phyloP scores from a whole-genome alignment of 2,888 invertebrate species.

The Melanophora roralis region DNA sequence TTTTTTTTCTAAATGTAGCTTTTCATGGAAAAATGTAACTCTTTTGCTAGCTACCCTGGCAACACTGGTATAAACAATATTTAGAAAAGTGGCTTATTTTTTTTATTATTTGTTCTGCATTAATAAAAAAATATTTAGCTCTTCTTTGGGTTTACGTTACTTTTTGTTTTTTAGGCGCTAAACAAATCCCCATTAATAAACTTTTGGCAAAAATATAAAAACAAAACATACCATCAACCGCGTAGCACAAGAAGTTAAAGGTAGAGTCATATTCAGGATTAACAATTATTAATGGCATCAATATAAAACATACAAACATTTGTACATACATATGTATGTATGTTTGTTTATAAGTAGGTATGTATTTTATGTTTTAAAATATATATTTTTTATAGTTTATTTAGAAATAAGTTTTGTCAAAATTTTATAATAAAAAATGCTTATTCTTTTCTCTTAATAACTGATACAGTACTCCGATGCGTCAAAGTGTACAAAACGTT shows the following conservation, averaged over 20 bases:
- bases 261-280: constrained; percentile 65
- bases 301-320: neutral
- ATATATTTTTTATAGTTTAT: too few species aligned
- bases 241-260: constrained; percentile 65
- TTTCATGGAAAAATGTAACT: too few species aligned
- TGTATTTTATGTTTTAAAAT: neutral
- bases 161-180: too few species aligned
- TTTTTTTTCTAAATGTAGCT: too few species aligned
- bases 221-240: constrained; percentile 64
- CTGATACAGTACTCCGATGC: neutral
- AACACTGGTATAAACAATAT: too few species aligned
- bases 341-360: neutral
- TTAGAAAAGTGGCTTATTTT: too few species aligned
- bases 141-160: too few species aligned
- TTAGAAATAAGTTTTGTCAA: neutral
- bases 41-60: too few species aligned
- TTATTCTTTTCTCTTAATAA: neutral
- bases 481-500: constrained; percentile 15
- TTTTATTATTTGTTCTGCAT: too few species aligned
- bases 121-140: too few species aligned
- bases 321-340: neutral
- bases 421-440: neutral
- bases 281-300: neutral
- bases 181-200: too few species aligned
- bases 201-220: constrained; percentile 2